Evolutionary conservation across 1,140 invertebrate species (phyloP).

Genomic region (Drosophila repleta): DNA sequence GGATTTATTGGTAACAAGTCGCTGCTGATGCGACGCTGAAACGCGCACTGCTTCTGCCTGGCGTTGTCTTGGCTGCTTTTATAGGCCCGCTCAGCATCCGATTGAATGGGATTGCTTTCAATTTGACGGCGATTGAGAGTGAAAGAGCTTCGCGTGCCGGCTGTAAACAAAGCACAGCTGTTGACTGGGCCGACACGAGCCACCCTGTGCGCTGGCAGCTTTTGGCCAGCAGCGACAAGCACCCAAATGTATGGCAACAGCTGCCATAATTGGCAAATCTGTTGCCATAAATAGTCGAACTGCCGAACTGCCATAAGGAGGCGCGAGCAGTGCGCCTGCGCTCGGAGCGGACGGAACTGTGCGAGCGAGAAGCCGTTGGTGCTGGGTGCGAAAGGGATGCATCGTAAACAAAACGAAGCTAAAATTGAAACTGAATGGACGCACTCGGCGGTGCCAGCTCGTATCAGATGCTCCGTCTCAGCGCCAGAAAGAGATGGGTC

Average conservation of each 20-base stretch:
- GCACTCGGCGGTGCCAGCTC: slow-evolving; percentile 3
- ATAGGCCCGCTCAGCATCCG: slow-evolving; percentile 21
- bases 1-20: not conserved
- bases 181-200: not conserved
- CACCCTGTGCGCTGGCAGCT: slow-evolving; percentile 24
- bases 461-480: slow-evolving; percentile 56
- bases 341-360: slow-evolving; percentile 4
- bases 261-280: slow-evolving; percentile 18
- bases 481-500: slow-evolving; percentile 71
- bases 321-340: slow-evolving; percentile 36
- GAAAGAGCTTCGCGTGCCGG: slow-evolving; percentile 27
- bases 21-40: slow-evolving; percentile 16
- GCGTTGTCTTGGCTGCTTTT: slow-evolving; percentile 22
- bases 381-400: slow-evolving; percentile 65
- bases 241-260: slow-evolving; percentile 14
- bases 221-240: slow-evolving; percentile 30
- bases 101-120: slow-evolving; percentile 13
- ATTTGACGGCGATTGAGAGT: not conserved
- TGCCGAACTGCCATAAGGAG: slow-evolving; percentile 16
- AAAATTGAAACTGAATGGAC: slow-evolving; percentile 27
- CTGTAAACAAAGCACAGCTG: slow-evolving; percentile 74
- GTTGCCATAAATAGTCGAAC: slow-evolving; percentile 17
- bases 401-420: slow-evolving; percentile 75
- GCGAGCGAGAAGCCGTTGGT: slow-evolving; percentile 19
- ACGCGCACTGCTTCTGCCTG: slow-evolving; percentile 20